Evolutionary conservation across 2,797 vertebrate genomes (phyloP), one percentile per base, ranked within the genome.

Genomic region (Betta splendens): DNA sequence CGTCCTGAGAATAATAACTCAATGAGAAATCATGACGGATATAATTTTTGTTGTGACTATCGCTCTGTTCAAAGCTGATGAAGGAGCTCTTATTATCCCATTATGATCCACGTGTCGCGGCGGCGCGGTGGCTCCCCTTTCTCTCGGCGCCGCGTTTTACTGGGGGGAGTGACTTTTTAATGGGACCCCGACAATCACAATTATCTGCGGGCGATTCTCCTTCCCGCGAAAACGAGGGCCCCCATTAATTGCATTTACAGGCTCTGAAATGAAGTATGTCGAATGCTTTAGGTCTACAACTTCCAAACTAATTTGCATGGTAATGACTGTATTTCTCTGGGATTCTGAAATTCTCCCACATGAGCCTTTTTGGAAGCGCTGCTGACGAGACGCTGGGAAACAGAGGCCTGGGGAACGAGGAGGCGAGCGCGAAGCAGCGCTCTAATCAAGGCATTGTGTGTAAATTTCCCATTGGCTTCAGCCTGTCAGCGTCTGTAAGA

Each of bases 221-320:
- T 90, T 80, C 72, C 87, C 90, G 80, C 81, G 69, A 91, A n/a
- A n/a, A 90, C 75, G 77, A 89, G 85, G 78, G n/a, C n/a, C 86
- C 64, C 79, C 81, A 89, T 86, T 92, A 92, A 91, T 93, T 89
- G 84, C 86, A 87, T 91, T 92, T 91, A 91, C 87, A 74, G 82
- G 70, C 79, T 90, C 87, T 87, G 80, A 89, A 90, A 92, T 91
- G 72, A 93, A 92, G 85, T 89, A 89, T 79, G 80, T 86, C 72
- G 74, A 87, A 92, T 89, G 86, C 69, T 89, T 92, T 89, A 89
- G 89, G 81, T 88, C 88, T 87, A 84, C 33, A 49, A 85, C 90
- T 92, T 75, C 74, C 88, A 82, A 87, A 74, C 61, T 77, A 87
- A 89, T 93, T 92, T 93, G 60, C 85, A 88, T 90, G 83, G 85